Percentiles rank a stretch among this genome's conserved stretches.
phyloP scores from a whole-genome alignment of 2,797 vertebrate genomes.

The Rhyacichthys aspro region DNA sequence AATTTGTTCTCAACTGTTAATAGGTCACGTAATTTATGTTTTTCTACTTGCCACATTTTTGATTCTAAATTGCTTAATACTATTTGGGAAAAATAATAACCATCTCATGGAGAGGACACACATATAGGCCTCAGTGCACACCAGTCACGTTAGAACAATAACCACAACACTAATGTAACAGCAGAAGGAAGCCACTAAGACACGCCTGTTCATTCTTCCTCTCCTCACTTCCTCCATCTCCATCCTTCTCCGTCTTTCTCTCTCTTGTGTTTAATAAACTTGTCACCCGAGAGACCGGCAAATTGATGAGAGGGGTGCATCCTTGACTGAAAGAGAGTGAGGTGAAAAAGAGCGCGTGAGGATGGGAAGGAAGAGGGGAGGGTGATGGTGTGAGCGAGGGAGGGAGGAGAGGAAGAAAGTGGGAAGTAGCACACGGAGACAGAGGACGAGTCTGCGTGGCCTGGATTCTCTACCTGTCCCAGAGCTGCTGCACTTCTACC shows the following conservation, averaged over 20 bases:
- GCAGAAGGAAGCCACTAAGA: conserved; percentile 10
- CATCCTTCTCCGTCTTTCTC: conserved; percentile 4
- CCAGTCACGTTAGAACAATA: conserved; percentile 36
- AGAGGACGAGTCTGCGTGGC: conserved; percentile 40
- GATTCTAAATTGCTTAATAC: no score
- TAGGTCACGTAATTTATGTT: no score
- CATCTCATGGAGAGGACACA: no score
- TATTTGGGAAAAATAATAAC: no score
- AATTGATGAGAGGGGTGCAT: conserved; percentile 79
- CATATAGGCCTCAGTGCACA: no score
- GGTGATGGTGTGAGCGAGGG: conserved; percentile 1
- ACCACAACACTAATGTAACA: conserved; percentile 20
- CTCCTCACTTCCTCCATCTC: conserved; percentile 7
- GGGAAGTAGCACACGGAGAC: conserved; percentile 38
- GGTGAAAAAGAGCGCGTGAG: background rate
- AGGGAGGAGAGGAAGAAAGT: conserved; percentile 20
- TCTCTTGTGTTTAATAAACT: conserved; percentile 83
- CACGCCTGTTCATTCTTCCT: conserved; percentile 1
- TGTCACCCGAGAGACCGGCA: conserved; percentile 78
- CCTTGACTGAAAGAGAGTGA: conserved; percentile 44
- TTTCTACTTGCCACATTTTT: no score
- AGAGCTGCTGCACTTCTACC: conserved; percentile 47
- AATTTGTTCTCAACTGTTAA: no score
- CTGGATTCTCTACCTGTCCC: conserved; percentile 63
- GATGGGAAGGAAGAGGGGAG: conserved; percentile 16